Conservation (phyloP, 2,888 invertebrate genomes). For the Epinotia nisella region DNA sequence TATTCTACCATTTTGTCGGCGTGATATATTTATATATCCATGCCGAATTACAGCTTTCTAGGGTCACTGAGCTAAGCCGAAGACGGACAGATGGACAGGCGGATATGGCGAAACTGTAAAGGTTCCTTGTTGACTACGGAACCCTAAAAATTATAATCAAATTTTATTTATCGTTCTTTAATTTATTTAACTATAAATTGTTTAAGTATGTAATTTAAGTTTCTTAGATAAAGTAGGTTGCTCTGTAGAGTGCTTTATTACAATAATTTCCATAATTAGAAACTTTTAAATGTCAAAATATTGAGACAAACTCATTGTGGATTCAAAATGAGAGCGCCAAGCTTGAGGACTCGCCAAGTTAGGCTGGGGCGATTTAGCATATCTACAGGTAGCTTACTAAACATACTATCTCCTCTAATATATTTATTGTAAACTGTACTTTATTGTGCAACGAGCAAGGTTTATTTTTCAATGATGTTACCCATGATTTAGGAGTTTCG, state of each 20-base stretch:
- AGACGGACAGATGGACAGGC: too few relatives aligned
- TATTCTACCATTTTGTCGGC: too few relatives aligned
- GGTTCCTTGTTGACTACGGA: too few relatives aligned
- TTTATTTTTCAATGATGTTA: not conserved
- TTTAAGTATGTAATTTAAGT: too few relatives aligned
- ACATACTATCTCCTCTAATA: constrained; percentile 4
- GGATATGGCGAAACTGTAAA: too few relatives aligned
- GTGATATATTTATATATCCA: too few relatives aligned
- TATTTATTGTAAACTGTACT: not conserved
- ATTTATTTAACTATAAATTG: too few relatives aligned
- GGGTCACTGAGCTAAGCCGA: too few relatives aligned
- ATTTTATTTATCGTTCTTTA: too few relatives aligned
- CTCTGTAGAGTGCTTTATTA: constrained; percentile 30
- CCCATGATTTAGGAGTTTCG: not conserved
- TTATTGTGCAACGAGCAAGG: not conserved
- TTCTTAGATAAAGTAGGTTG: constrained; percentile 9
- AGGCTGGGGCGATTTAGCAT: constrained; percentile 37
- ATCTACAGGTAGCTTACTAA: constrained; percentile 12
- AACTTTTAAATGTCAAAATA: constrained; percentile 41
- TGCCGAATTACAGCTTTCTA: too few relatives aligned
- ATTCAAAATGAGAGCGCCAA: constrained; percentile 38
- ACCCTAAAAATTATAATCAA: too few relatives aligned
- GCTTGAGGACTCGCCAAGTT: constrained; percentile 42
- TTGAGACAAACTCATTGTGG: constrained; percentile 41
- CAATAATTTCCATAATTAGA: constrained; percentile 40